Conservation (phyloP, 1,140 invertebrate genomes). For the Conus ventricosus region DNA sequence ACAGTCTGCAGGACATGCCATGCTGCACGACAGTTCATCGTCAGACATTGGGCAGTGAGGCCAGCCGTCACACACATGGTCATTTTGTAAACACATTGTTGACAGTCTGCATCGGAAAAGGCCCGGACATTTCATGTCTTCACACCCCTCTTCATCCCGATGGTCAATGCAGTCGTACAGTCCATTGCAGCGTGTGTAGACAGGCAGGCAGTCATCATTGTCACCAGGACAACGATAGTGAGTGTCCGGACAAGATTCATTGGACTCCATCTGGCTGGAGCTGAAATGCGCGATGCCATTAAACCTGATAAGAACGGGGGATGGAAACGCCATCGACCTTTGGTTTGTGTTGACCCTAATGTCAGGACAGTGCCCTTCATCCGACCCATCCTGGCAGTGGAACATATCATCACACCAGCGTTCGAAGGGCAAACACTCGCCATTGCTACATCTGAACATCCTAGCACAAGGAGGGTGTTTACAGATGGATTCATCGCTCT, state of each 20-base stretch:
- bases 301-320: neutral
- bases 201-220: neutral
- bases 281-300: neutral
- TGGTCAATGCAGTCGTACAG: neutral
- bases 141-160: slow-evolving; percentile 10
- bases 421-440: neutral
- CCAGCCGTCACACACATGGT: slow-evolving; percentile 26
- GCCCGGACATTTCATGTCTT: slow-evolving; percentile 27
- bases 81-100: slow-evolving; percentile 21
- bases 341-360: neutral
- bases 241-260: too few species aligned
- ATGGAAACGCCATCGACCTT: neutral
- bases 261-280: too few species aligned
- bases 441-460: neutral
- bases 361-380: neutral
- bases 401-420: neutral
- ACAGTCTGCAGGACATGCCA: slow-evolving; percentile 45
- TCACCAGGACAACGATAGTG: neutral
- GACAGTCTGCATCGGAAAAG: slow-evolving; percentile 30
- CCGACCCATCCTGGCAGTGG: neutral
- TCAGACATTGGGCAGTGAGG: slow-evolving; percentile 36
- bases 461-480: too few species aligned
- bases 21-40: slow-evolving; percentile 37
- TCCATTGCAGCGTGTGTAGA: slow-evolving; percentile 22
- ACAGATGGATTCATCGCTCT: too few species aligned